Evolutionary conservation across 2,888 invertebrate species (phyloP), one percentile per base, ranked within the genome.

Genomic region (Rhorus exstirpatorius): DNA sequence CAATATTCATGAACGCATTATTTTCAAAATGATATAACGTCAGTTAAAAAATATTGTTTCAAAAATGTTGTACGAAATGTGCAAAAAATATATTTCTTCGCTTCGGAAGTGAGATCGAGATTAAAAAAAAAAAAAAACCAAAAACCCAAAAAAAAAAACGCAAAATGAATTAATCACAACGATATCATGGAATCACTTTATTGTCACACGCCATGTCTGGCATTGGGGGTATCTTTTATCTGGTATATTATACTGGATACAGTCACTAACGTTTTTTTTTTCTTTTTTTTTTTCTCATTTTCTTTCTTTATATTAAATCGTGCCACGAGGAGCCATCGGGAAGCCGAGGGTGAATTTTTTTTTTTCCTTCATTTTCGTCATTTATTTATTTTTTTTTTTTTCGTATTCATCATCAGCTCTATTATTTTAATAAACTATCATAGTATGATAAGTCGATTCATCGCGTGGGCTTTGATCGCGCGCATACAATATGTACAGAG

Each of bases 181-280:
- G 80, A 85, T 89, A 90, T 91, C 90, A 91, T 91, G 91, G 92
- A 91, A 92, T 92, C 91, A 92, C 90, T 92, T 92, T 92, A 92
- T 92, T 92, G 92, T 92, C 92, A 92, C 91, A 90, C 91, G 91
- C 92, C 92, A 92, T 90, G 86, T 89, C 90, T 92, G 92, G 92
- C 91, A 91, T 92, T 90, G 87, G 89, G 92, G 91, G 90, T 91
- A 92, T 91, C 89, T 91, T 91, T 91, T 90, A 91, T 90, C 89
- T 89, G 90, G 88, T 91, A 89, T 89, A 90, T 89, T 90, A 91
- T 91, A 91, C 88, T 91, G 89, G 89, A 91, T 92, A 92, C 92
- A 91, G 88, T 91, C 90, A 89, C 91, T 91, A 91, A 91, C 89
- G 89, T 90, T 89, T 88, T 84, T 85, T 86, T 83, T n/a, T n/a